These are phyloP conservation scores for Thelaira solivaga DNA, from an alignment of 2,888 invertebrate genomes.

Conservation along the genomic window DNA sequence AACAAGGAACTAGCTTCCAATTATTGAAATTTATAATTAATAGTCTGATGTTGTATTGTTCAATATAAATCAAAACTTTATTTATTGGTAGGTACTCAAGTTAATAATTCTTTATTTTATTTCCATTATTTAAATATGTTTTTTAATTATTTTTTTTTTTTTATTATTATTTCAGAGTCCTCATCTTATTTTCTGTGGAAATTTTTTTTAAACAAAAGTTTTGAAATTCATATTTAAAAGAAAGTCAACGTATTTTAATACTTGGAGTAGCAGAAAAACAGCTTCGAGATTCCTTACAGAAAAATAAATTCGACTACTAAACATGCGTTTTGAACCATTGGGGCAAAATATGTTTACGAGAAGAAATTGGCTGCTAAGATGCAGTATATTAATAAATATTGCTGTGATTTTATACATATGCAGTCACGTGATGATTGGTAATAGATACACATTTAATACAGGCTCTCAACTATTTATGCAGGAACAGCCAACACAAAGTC, in stretches of 20 bases:
- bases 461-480: conserved; percentile 73
- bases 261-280: conserved; percentile 26
- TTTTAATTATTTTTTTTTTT: background rate
- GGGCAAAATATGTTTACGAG: conserved; percentile 78
- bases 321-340: conserved; percentile 73
- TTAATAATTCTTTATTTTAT: no score
- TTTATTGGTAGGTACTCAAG: no score
- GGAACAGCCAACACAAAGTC: conserved; percentile 72
- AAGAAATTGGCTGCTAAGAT: conserved; percentile 85
- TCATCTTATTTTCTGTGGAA: background rate
- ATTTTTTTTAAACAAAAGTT: background rate
- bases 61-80: no score
- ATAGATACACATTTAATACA: conserved; percentile 74
- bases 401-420: conserved; percentile 85
- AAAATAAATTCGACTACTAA: conserved; percentile 33
- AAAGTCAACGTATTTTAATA: background rate
- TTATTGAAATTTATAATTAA: no score
- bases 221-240: conserved; percentile 5
- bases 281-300: conserved; percentile 63
- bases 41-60: no score
- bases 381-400: conserved; percentile 86
- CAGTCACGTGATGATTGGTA: conserved; percentile 80
- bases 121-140: no score
- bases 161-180: conserved; percentile 28
- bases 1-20: background rate